These are phyloP conservation scores for Dufourea novaeangliae DNA, from an alignment of 1,140 invertebrate genomes.

Conservation along the genomic window DNA sequence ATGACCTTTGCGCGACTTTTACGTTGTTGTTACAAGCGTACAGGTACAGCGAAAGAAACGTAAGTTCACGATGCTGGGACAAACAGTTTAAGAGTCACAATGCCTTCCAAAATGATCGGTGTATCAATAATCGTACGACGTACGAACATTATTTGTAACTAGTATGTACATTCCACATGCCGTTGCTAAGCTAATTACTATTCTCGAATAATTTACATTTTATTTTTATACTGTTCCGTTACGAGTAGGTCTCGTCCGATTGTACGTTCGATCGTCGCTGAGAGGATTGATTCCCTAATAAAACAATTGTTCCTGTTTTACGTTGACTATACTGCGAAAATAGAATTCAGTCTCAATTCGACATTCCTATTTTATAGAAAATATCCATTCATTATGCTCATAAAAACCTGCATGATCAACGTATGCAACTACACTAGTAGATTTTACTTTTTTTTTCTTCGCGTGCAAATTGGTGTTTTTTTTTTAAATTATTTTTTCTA, in stretches of 20 bases:
- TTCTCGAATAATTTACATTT: constrained; percentile 21
- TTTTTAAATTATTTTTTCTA: no score
- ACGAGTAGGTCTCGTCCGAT: neutral
- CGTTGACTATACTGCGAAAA: neutral
- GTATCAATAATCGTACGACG: neutral
- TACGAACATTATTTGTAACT: neutral
- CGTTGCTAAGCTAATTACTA: constrained; percentile 13
- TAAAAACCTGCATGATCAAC: no score
- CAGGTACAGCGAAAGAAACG: neutral
- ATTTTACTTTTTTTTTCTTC: no score
- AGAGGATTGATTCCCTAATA: neutral
- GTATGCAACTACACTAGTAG: no score
- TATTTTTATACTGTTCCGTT: constrained; percentile 34
- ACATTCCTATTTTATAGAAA: neutral
- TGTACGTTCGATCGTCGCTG: neutral
- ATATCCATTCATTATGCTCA: neutral
- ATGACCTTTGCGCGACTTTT: neutral
- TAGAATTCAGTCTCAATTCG: neutral
- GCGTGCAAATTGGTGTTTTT: no score
- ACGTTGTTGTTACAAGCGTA: neutral
- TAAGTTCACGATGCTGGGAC: no score
- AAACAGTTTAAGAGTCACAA: neutral
- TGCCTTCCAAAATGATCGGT: constrained; percentile 10
- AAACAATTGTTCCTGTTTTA: constrained; percentile 21
- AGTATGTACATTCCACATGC: constrained; percentile 32